phyloP scores from a whole-genome alignment of 2,113 vertebrate species.

The Danionella cerebrum region DNA sequence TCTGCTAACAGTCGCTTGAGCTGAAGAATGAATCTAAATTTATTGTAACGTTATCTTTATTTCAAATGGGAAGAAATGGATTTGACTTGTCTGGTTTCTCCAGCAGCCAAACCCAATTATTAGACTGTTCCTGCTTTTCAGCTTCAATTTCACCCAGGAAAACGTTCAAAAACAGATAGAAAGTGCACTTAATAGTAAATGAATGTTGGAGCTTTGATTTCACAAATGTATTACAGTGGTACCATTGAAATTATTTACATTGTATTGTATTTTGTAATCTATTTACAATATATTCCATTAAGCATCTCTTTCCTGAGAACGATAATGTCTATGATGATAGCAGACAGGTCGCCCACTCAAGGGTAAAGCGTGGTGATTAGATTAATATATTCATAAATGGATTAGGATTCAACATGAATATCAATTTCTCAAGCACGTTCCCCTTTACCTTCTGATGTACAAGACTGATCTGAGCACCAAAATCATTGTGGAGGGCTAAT shows the following conservation, averaged over 20 bases:
- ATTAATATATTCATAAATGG: conserved; percentile 10
- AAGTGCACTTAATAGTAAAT: conserved; percentile 13
- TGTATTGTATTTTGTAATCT: neutral
- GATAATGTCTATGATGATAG: neutral
- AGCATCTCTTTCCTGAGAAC: neutral
- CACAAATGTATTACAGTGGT: neutral
- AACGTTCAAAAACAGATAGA: neutral
- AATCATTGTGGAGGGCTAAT: neutral
- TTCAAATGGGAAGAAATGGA: neutral
- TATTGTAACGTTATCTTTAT: neutral
- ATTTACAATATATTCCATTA: neutral
- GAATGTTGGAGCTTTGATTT: conserved; percentile 1
- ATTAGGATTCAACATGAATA: conserved; percentile 14
- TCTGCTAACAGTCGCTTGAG: neutral
- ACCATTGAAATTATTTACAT: neutral
- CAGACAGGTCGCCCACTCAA: conserved; percentile 7
- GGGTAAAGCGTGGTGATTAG: conserved; percentile 19
- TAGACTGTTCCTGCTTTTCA: neutral
- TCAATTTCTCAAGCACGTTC: neutral
- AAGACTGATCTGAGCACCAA: neutral
- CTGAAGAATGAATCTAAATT: neutral
- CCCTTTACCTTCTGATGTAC: neutral
- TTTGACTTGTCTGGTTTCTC: neutral
- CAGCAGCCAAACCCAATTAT: neutral
- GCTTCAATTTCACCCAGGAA: neutral